phyloP scores from a whole-genome alignment of 2,113 vertebrate genomes.

The Syngnathus scovelli region DNA sequence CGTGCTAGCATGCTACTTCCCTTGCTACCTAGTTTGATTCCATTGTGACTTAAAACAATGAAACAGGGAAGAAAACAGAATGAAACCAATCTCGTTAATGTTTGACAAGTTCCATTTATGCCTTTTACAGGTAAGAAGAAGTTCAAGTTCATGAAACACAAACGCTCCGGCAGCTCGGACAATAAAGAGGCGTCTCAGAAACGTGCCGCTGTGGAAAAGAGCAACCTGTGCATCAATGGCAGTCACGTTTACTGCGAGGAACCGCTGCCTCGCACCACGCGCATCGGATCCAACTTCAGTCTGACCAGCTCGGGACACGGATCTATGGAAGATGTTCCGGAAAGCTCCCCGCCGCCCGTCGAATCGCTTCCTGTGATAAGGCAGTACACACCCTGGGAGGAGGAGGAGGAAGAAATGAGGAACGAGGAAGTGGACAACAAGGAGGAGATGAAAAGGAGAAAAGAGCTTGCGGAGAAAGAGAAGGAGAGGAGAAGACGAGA shows the following conservation, averaged over 20 bases:
- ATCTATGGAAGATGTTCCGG: slow-evolving; percentile 67
- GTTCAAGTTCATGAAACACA: slow-evolving; percentile 75
- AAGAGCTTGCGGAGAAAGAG: not conserved
- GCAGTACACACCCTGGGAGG: slow-evolving; percentile 51
- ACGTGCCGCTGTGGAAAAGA: slow-evolving; percentile 66
- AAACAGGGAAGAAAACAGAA: not conserved
- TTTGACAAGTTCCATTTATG: not conserved
- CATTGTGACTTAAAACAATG: not conserved
- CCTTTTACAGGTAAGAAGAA: slow-evolving; percentile 69
- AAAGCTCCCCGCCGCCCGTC: slow-evolving; percentile 44
- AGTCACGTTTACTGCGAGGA: slow-evolving; percentile 83
- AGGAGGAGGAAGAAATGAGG: slow-evolving; percentile 22
- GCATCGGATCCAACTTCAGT: slow-evolving; percentile 60
- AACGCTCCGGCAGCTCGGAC: slow-evolving; percentile 76
- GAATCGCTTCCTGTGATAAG: slow-evolving; percentile 34
- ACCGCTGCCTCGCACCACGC: slow-evolving; percentile 47
- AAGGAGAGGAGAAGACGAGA: not conserved
- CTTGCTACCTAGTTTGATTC: not conserved
- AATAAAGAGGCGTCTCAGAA: slow-evolving; percentile 73
- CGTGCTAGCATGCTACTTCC: not conserved
- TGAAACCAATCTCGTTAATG: not conserved
- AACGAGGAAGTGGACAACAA: not conserved
- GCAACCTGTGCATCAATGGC: slow-evolving; percentile 88
- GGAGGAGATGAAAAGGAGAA: slow-evolving; percentile 2
- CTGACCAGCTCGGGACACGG: slow-evolving; percentile 63